phyloP scores from a whole-genome alignment of 2,888 invertebrate genomes.

The Leptopterna dolabrata region DNA sequence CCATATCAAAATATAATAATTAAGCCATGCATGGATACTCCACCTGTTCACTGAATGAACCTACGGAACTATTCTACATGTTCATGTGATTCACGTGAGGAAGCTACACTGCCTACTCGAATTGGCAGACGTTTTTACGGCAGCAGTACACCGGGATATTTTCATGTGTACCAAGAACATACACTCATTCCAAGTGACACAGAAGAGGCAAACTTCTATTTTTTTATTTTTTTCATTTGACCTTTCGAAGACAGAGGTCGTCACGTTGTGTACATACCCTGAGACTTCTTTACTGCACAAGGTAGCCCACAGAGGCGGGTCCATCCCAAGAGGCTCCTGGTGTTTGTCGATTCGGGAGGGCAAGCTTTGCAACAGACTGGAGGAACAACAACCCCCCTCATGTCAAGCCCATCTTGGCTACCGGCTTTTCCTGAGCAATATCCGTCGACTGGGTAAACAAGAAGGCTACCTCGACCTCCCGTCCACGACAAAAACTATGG shows the following conservation, averaged over 20 bases:
- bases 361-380: neutral
- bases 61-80: too few relatives aligned
- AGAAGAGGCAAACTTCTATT: neutral
- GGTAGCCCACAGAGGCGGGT: neutral
- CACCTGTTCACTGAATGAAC: too few relatives aligned
- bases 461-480: neutral
- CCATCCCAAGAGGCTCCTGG: neutral
- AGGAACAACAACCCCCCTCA: neutral
- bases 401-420: neutral
- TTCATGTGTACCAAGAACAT: neutral
- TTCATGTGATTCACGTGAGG: too few relatives aligned
- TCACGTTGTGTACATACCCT: neutral
- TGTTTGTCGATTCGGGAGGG: neutral
- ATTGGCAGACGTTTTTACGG: too few relatives aligned
- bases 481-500: conserved; percentile 14
- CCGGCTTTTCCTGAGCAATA: neutral
- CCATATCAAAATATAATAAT: too few relatives aligned
- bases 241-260: neutral
- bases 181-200: neutral
- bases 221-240: neutral
- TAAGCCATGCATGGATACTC: too few relatives aligned
- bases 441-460: neutral
- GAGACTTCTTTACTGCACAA: neutral
- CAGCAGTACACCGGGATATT: too few relatives aligned
- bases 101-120: too few relatives aligned